Conservation (phyloP, 2,888 invertebrate species). For the Hipparchia sbordonii region DNA sequence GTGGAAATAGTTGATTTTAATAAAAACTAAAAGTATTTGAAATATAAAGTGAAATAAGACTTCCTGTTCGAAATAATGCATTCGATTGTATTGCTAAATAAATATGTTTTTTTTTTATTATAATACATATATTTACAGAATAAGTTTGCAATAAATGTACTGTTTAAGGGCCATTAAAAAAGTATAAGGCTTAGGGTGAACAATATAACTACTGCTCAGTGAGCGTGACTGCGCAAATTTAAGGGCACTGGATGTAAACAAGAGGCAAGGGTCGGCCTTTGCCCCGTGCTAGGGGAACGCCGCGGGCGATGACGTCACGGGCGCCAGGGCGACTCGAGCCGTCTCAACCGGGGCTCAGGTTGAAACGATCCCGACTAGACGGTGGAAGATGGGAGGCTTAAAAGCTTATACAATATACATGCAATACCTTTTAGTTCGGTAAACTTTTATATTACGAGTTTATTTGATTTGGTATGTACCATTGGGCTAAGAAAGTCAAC, state of each 20-base stretch:
- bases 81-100: background rate
- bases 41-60: background rate
- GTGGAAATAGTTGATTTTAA: background rate
- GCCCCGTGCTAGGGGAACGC: constrained; percentile 41
- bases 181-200: constrained; percentile 19
- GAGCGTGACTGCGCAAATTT: constrained; percentile 39
- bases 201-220: constrained; percentile 29
- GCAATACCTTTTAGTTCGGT: constrained; percentile 16
- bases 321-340: constrained; percentile 66
- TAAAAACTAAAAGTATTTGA: background rate
- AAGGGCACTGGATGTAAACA: constrained; percentile 51
- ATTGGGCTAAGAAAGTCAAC: background rate
- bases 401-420: constrained; percentile 5
- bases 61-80: background rate
- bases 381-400: constrained; percentile 40
- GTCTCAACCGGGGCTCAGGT: constrained; percentile 58
- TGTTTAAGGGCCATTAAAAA: constrained; percentile 4
- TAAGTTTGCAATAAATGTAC: background rate
- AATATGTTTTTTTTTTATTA: background rate
- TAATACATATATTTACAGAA: background rate
- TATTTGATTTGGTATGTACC: too few relatives aligned
- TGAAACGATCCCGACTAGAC: constrained; percentile 67
- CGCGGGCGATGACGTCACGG: constrained; percentile 68
- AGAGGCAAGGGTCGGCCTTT: constrained; percentile 52
- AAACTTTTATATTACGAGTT: background rate